phyloP scores from a whole-genome alignment of 1,140 invertebrate species.

The Riptortus pedestris region DNA sequence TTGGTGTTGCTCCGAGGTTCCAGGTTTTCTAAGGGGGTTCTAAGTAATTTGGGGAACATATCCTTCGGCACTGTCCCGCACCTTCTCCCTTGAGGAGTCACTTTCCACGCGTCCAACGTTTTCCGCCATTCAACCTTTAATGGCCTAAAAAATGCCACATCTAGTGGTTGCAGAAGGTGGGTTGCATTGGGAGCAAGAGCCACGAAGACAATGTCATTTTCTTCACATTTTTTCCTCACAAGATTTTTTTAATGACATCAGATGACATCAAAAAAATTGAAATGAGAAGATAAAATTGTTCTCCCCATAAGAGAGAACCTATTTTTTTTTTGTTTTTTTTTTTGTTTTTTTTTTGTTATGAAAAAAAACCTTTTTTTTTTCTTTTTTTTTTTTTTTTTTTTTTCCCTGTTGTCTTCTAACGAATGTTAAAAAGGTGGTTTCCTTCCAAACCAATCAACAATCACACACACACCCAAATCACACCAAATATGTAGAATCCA shows the following conservation, averaged over 20 bases:
- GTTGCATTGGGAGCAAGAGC: conserved; percentile 32
- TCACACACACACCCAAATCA: no score
- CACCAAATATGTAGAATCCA: conserved; percentile 1
- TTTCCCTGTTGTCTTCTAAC: conserved; percentile 12
- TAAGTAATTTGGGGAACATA: neutral
- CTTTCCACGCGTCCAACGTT: conserved; percentile 35
- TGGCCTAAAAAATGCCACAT: conserved; percentile 38
- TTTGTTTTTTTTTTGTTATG: no score
- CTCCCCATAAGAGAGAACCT: conserved; percentile 36
- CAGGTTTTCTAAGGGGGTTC: neutral
- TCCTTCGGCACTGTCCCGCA: neutral
- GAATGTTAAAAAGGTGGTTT: conserved; percentile 19
- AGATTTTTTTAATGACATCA: no score
- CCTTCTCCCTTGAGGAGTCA: neutral
- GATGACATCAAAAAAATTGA: no score
- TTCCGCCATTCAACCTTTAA: conserved; percentile 37
- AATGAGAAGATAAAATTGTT: conserved; percentile 38
- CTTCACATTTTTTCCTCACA: conserved; percentile 33
- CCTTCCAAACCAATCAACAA: no score
- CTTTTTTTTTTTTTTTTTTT: no score
- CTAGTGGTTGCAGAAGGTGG: conserved; percentile 39
- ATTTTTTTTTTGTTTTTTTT: no score
- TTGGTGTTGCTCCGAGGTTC: neutral
- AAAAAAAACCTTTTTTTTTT: no score
- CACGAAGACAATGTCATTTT: conserved; percentile 37